Base-by-base conservation (phyloP, 2,888 invertebrate species). In the Drosophila kambysellisi region DNA sequence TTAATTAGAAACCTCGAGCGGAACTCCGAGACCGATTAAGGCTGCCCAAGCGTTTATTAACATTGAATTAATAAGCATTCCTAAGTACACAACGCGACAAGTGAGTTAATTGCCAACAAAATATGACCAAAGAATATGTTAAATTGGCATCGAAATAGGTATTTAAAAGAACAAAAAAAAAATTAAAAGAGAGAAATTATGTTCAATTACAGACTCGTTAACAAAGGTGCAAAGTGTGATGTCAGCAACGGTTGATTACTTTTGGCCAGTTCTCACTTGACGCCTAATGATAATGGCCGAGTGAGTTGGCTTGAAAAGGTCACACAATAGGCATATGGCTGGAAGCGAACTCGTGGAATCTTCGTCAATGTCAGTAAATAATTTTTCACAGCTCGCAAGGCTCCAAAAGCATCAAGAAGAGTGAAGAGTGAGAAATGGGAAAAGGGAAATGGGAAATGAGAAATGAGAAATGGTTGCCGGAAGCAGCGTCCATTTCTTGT, bases 281-380 rank as follows among this genome's bases (percentile, higher is more conserved):
- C 46, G 25, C 33, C 32, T 61, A 69, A 57, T 48, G 46, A 53
- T 37, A 59, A 54, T 25, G 39, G 29, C 12, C 35, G 35, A 17
- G 50, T 20, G 9, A 6, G 29, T 41, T 12, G 17, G 20, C 29
- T 29, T 15, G 15, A 56, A 71, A 63, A 62, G 43, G 48, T 46
- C 70, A 54, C 25, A 62, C 58, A 62, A 76, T 76, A 56, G 62
- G 57, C 76, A 54, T 50, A 50, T 56, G 39, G 39, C 53, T 20
- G 5, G 51, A 25, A 46, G 32, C 11, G 11, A 17, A 37, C 35
- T 12, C 29, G 20, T n/a, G 63, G 78, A 51, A 70, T 77, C 70
- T 77, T 80, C 57, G 64, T 78, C 77, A 78, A 78, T 80, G 77
- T 78, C 77, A 81, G 79, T 58, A 58, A 54, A 78, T 54, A 72